phyloP scores from a whole-genome alignment of 30 jellyfish, hydroid and myxozoan genomes.

The Cassiopea andromeda region DNA sequence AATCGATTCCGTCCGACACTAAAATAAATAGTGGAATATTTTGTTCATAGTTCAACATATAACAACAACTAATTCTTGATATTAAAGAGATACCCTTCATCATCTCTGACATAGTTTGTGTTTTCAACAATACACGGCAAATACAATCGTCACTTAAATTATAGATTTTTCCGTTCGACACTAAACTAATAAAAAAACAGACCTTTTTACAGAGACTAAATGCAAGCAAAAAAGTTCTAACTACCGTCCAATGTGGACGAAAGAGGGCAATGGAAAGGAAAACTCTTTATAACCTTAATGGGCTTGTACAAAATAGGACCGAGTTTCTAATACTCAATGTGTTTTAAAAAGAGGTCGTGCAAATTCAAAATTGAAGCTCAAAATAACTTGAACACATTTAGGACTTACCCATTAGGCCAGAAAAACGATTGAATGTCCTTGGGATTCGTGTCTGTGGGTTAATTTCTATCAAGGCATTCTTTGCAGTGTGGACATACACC shows the following conservation, averaged over 20 bases:
- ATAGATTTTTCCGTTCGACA: neutral
- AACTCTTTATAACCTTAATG: no score
- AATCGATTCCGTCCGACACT: neutral
- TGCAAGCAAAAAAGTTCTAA: no score
- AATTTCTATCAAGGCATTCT: slow-evolving; percentile 87
- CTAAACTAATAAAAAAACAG: neutral
- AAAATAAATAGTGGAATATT: neutral
- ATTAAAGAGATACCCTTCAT: neutral
- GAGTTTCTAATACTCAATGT: no score
- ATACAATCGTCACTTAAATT: neutral
- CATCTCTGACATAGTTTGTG: neutral
- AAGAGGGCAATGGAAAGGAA: no score
- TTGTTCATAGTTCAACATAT: neutral
- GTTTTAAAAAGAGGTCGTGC: neutral
- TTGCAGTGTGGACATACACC: slow-evolving; percentile 92
- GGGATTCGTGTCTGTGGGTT: slow-evolving; percentile 98
- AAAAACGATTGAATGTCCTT: slow-evolving; percentile 90
- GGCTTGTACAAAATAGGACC: no score
- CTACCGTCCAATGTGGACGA: no score
- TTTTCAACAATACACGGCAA: neutral
- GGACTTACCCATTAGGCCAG: slow-evolving; percentile 92
- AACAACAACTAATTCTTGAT: neutral
- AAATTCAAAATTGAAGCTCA: neutral
- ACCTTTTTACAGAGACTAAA: no score
- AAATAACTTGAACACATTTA: neutral